phyloP scores from a whole-genome alignment of 1,140 invertebrate genomes.

The Hypsibius dujardini region DNA sequence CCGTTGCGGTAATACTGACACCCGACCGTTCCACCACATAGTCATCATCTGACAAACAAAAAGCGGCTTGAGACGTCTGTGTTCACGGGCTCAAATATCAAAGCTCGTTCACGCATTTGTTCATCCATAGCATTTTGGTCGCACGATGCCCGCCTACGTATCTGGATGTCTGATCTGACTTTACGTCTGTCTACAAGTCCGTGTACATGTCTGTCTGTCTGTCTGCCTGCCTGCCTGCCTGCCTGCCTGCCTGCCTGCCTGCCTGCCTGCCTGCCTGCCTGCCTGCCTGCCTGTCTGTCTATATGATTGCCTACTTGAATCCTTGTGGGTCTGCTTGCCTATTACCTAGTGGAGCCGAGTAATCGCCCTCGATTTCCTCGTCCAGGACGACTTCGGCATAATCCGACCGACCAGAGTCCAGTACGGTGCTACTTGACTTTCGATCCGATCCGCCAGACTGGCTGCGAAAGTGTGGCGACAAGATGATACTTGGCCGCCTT shows the following conservation, averaged over 20 bases:
- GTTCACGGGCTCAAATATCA: too few relatives aligned
- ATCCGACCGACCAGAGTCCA: conserved; percentile 37
- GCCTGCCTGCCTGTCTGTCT: too few relatives aligned
- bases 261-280: too few relatives aligned
- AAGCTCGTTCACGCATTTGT: too few relatives aligned
- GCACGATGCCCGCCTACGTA: too few relatives aligned
- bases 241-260: too few relatives aligned
- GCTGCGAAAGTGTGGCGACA: conserved; percentile 25
- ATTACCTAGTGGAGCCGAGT: conserved; percentile 69
- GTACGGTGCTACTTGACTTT: not conserved
- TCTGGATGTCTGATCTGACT: too few relatives aligned
- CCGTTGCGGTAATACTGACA: conserved; percentile 44
- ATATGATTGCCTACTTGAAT: too few relatives aligned
- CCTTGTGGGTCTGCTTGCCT: not conserved
- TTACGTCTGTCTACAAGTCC: too few relatives aligned
- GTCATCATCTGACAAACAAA: conserved; percentile 52
- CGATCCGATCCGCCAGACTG: conserved; percentile 15
- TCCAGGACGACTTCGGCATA: conserved; percentile 89
- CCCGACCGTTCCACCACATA: conserved; percentile 69
- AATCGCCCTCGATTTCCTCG: conserved; percentile 26
- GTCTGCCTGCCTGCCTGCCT: too few relatives aligned
- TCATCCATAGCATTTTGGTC: too few relatives aligned
- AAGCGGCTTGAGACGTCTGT: not conserved
- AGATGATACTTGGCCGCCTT: not conserved
- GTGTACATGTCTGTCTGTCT: too few relatives aligned